Evolutionary conservation across 2,888 invertebrate genomes (phyloP).

Genomic region (Neoaliturus tenellus): DNA sequence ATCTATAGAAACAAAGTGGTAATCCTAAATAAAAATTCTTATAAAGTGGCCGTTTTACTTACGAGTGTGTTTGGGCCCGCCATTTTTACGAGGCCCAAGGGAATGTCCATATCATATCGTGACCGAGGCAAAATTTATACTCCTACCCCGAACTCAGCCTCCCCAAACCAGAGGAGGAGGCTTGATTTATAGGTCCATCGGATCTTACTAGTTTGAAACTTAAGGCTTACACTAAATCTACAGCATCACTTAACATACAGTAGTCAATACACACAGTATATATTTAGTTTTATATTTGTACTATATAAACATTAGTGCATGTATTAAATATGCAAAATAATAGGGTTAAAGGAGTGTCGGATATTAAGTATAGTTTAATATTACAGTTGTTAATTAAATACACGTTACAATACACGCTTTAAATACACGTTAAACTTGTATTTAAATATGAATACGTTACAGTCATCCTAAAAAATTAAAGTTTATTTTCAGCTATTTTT

Average conservation of each 20-base stretch:
- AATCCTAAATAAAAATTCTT: not conserved
- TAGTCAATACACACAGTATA: no score
- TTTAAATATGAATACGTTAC: no score
- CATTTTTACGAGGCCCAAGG: not conserved
- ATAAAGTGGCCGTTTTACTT: not conserved
- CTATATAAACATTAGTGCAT: no score
- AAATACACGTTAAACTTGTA: no score
- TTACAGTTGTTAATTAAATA: no score
- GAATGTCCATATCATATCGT: not conserved
- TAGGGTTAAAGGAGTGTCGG: no score
- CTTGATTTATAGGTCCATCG: slow-evolving; percentile 1
- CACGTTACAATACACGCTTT: no score
- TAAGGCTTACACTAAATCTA: not conserved
- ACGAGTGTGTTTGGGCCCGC: not conserved
- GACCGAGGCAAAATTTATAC: not conserved
- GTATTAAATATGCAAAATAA: no score
- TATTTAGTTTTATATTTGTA: no score
- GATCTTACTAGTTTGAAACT: not conserved
- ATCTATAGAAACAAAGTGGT: not conserved
- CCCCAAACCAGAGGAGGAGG: not conserved
- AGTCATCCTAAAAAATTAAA: no score
- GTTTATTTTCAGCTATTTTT: no score
- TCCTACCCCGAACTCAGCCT: not conserved
- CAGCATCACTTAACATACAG: not conserved
- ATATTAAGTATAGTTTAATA: no score